Percentiles rank a stretch among this genome's conserved stretches.
Evolutionary conservation across 2,113 vertebrate species (phyloP).

Genomic region (Oncorhynchus nerka): DNA sequence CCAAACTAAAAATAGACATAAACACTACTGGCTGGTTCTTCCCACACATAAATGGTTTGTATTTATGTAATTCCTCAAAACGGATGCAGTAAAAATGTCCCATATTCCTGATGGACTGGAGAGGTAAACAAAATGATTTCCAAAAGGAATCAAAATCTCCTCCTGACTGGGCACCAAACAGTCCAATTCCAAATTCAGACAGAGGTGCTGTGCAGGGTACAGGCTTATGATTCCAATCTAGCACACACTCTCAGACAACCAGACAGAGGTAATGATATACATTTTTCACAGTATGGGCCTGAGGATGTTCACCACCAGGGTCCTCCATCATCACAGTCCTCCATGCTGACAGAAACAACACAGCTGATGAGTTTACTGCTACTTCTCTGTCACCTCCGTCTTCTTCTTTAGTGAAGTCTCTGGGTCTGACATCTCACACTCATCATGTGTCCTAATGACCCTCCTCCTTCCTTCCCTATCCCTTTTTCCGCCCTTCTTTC

Average conservation of each 20-base stretch:
- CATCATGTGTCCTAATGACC: neutral
- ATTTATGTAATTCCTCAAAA: too few relatives aligned
- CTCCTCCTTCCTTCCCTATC: neutral
- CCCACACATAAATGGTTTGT: too few relatives aligned
- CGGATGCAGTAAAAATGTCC: too few relatives aligned
- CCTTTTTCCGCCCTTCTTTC: neutral
- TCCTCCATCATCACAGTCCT: neutral
- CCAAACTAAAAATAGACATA: too few relatives aligned
- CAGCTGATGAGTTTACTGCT: neutral
- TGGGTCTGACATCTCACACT: neutral
- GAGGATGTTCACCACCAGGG: neutral
- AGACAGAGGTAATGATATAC: neutral
- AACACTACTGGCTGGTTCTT: too few relatives aligned
- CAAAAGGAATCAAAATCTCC: neutral
- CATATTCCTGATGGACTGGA: too few relatives aligned
- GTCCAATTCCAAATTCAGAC: too few relatives aligned
- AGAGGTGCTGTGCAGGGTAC: neutral
- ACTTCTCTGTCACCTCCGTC: neutral
- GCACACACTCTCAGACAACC: neutral
- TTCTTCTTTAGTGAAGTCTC: neutral
- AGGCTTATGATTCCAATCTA: neutral
- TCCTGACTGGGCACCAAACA: neutral
- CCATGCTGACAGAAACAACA: neutral
- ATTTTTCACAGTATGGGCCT: neutral
- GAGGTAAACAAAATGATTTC: too few relatives aligned